A percentile compares a stretch with the other conserved stretches of the same genome.
Conservation (phyloP, 1,140 invertebrate species). For the Rhyzopertha dominica region DNA sequence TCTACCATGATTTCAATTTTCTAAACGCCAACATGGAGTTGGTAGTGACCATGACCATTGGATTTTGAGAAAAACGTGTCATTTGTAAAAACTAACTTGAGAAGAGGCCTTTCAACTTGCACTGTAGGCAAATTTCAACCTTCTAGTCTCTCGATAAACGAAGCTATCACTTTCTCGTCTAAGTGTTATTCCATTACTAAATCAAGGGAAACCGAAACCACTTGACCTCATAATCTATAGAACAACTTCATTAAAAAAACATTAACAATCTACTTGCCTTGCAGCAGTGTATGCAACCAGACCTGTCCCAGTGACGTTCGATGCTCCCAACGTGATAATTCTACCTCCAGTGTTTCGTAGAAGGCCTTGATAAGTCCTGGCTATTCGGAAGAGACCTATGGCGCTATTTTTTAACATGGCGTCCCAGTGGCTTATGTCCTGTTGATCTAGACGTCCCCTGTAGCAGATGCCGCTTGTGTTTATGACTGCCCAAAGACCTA, state of each 20-base stretch:
- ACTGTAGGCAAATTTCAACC: too few species aligned
- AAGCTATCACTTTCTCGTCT: too few species aligned
- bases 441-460: constrained; percentile 62
- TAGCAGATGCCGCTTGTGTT: constrained; percentile 71
- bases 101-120: too few species aligned
- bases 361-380: constrained; percentile 67
- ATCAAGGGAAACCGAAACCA: too few species aligned
- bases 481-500: constrained; percentile 76
- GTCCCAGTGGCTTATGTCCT: constrained; percentile 72
- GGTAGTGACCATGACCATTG: too few species aligned
- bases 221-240: too few species aligned
- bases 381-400: constrained; percentile 66
- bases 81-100: too few species aligned
- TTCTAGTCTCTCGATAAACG: too few species aligned
- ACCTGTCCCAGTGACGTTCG: constrained; percentile 31
- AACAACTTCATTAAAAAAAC: constrained; percentile 51
- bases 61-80: too few species aligned
- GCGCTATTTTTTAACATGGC: constrained; percentile 70
- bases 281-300: constrained; percentile 38
- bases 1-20: too few species aligned
- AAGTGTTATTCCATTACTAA: too few species aligned
- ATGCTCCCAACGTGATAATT: constrained; percentile 56
- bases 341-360: constrained; percentile 55
- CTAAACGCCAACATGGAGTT: too few species aligned
- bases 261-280: background rate